Conservation (phyloP, 2,113 vertebrate species). For the Axis porcinus region DNA sequence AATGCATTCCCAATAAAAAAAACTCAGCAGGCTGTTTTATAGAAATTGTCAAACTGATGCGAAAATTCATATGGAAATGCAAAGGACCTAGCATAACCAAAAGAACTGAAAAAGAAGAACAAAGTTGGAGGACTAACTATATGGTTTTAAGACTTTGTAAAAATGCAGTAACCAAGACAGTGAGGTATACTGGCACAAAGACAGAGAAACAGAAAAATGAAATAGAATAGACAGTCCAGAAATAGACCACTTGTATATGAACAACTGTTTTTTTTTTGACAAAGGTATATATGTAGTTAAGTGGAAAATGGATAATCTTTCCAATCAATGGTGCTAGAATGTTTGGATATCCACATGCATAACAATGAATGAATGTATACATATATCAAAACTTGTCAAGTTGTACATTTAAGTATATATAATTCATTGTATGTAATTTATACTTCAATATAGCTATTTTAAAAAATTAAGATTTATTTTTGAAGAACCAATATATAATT, state of each 20-base stretch:
- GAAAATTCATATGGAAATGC: conserved; percentile 10
- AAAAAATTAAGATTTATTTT: conserved; percentile 48
- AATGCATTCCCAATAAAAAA: not conserved
- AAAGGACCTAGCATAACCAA: not conserved
- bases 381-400: not conserved
- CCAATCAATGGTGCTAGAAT: not conserved
- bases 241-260: not conserved
- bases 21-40: not conserved
- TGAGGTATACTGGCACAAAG: not conserved
- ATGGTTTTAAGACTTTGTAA: conserved; percentile 24
- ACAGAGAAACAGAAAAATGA: not conserved
- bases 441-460: not conserved
- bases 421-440: not conserved
- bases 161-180: not conserved
- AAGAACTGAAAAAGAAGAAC: not conserved
- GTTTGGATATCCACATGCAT: not conserved
- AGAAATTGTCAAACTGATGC: conserved; percentile 6
- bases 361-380: not conserved
- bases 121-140: not conserved
- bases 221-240: not conserved
- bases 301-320: not conserved
- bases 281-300: not conserved
- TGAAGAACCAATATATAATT: conserved; percentile 62
- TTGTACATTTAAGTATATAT: not conserved
- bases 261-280: conserved; percentile 17